Conservation (phyloP, 2,797 vertebrate species). For the Triplophysa bombifrons region DNA sequence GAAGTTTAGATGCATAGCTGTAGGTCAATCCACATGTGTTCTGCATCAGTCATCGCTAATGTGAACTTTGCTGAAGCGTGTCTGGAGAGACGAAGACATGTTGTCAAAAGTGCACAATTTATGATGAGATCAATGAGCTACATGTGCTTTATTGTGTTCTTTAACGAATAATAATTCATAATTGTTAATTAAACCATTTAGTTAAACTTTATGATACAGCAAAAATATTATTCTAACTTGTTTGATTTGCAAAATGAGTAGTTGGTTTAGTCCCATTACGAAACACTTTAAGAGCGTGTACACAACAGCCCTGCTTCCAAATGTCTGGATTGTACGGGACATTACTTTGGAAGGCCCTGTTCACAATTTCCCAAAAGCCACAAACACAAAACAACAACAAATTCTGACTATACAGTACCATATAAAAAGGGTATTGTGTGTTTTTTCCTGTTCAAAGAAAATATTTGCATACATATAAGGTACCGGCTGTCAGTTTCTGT, state of each 20-base stretch:
- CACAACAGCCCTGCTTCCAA: not conserved
- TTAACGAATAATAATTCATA: no score
- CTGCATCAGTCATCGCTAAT: slow-evolving; percentile 29
- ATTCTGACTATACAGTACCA: not conserved
- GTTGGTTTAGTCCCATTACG: not conserved
- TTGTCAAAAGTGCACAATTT: not conserved
- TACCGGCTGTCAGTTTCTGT: slow-evolving; percentile 36
- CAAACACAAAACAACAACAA: slow-evolving; percentile 20
- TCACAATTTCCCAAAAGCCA: slow-evolving; percentile 36
- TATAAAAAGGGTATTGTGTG: slow-evolving; percentile 16
- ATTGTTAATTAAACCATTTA: no score
- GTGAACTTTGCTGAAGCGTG: slow-evolving; percentile 8
- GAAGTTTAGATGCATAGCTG: slow-evolving; percentile 19
- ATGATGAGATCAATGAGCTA: not conserved
- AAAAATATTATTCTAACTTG: not conserved
- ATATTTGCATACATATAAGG: slow-evolving; percentile 40
- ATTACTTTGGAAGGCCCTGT: not conserved
- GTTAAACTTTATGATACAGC: no score
- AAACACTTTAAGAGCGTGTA: slow-evolving; percentile 5
- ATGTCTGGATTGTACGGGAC: slow-evolving; percentile 31
- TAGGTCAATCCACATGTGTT: slow-evolving; percentile 40
- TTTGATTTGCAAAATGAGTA: slow-evolving; percentile 8
- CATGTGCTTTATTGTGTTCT: not conserved
- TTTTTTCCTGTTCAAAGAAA: slow-evolving; percentile 30
- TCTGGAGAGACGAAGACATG: not conserved